Evolutionary conservation across 2,888 invertebrate species (phyloP), one percentile per base, ranked within the genome.

Genomic region (Fragum whitleyi): DNA sequence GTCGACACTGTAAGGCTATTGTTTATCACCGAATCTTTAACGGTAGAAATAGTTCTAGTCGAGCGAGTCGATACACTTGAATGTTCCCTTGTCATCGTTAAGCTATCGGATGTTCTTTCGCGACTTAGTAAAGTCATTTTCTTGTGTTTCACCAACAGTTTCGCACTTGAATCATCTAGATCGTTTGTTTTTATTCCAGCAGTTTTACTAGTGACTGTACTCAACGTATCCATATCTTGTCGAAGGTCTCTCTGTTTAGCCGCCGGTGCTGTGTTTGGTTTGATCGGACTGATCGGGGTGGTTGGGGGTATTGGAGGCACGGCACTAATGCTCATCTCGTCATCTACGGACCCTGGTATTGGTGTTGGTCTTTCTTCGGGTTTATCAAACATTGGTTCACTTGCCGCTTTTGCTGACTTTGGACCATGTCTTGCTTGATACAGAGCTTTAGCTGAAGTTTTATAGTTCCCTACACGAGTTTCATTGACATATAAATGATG

Each of bases 391-490:
- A 62, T n/a, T 14, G 83, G 85, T 47, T 87, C 87, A 62, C 81
- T 83, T 6, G 67, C n/a, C 6, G 83, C 79, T 79, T 83, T 86
- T 9, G 77, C 79, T 0, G 79, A 79, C 62, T 79, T 79, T 14
- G 72, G 57, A 21, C 75, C 80, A 19, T 74, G 78, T 2, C 86
- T 72, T 1, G 86, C 87, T 21, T 84, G 73, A 47, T 86, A 83
- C 39, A 87, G 29, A 55, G 86, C 88, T 26, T 82, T 81, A 16
- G 88, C 87, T 23, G 87, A 86, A 3, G 88, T 88, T 67, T 87
- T 88, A 59, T 77, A 88, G 55, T 75, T 87, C 5, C 88, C 88
- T 0, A 87, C 87, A 39, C 87, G 59, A 32, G 85, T 75, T 16
- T 88, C 88, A 32, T 77, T 84, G 9, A 88, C 74, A 65, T 88